Evolutionary conservation across 2,113 vertebrate genomes (phyloP), one percentile per base, ranked within the genome.

Genomic region (Zosterops hypoxanthus): DNA sequence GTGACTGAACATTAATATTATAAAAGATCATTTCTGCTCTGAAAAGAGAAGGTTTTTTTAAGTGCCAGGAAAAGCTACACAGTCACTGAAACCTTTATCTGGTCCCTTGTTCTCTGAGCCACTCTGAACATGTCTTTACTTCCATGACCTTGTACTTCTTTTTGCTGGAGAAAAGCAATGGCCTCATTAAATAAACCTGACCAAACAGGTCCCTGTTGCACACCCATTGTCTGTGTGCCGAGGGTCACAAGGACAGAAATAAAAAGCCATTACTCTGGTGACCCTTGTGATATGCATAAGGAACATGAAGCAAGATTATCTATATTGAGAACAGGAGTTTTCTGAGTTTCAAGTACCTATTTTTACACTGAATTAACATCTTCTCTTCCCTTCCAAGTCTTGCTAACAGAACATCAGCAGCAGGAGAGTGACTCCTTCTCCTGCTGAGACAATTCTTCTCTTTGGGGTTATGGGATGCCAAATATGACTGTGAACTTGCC

Each of bases 131-230:
- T 6, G 25, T 57, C 64, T 61, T 88, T 86, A 26, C 39, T 91
- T 63, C 68, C 52, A 50, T 73, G 83, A 92, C 86, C 80, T 92
- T 83, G 56, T 59, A 31, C 29, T 61, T 73, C 78, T 89, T 89
- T 90, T 82, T 88, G 20, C 80, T 86, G 41, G 57, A 70, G 50
- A 86, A 94, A 88, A 83, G 23, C 55, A 81, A 39, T 23, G 46
- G 41, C 64, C 53, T 92, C 80, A 66, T 94, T 94, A 92, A 88
- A 73, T 60, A 73, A 95, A 91, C 72, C 56, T 47, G 91, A 55
- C 86, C 34, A 73, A 95, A 91, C 64, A 47, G 56, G 81, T 91
- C 69, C 42, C 29, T 59, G 11, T 15, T 65, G 52, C 72, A 70
- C 68, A 39, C 23, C 59, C 47, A 1, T 39, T 59, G 39, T 73